These are phyloP conservation scores for Epiblema foenella DNA, from an alignment of 2,888 invertebrate genomes.

Conservation along the genomic window DNA sequence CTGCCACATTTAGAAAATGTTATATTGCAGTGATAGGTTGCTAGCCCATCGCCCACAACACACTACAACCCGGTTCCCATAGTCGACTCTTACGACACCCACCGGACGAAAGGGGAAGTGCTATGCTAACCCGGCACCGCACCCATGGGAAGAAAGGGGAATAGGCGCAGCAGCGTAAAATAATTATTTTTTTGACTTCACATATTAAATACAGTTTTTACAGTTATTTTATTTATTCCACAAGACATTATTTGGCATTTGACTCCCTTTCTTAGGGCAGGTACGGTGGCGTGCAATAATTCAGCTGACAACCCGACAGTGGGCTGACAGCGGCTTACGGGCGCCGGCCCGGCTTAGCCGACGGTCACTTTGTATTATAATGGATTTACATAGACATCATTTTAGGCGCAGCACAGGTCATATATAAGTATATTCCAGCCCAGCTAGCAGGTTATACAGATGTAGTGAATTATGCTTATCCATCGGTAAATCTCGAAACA, in stretches of 20 bases:
- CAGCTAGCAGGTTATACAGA: neutral
- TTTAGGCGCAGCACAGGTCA: conserved; percentile 2
- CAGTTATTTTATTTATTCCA: neutral
- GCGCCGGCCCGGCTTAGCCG: conserved; percentile 46
- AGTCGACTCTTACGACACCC: too few relatives aligned
- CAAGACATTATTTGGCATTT: neutral
- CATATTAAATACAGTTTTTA: neutral
- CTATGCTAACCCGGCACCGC: too few relatives aligned
- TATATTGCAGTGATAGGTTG: too few relatives aligned
- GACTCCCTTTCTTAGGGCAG: conserved; percentile 46
- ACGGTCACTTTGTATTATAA: conserved; percentile 40
- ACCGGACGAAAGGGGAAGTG: too few relatives aligned
- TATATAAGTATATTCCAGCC: neutral
- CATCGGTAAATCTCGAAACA: too few relatives aligned
- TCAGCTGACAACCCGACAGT: conserved; percentile 48
- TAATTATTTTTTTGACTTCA: too few relatives aligned
- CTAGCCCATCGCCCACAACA: too few relatives aligned
- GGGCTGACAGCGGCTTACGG: conserved; percentile 53
- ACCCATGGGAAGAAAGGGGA: too few relatives aligned
- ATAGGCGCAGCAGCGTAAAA: too few relatives aligned
- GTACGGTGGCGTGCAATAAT: conserved; percentile 52
- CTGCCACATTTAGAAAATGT: too few relatives aligned
- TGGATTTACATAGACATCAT: conserved; percentile 31
- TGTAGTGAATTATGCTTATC: too few relatives aligned
- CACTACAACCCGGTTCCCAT: too few relatives aligned